phyloP scores from a whole-genome alignment of 2,888 invertebrate species.

The Elegia similella region DNA sequence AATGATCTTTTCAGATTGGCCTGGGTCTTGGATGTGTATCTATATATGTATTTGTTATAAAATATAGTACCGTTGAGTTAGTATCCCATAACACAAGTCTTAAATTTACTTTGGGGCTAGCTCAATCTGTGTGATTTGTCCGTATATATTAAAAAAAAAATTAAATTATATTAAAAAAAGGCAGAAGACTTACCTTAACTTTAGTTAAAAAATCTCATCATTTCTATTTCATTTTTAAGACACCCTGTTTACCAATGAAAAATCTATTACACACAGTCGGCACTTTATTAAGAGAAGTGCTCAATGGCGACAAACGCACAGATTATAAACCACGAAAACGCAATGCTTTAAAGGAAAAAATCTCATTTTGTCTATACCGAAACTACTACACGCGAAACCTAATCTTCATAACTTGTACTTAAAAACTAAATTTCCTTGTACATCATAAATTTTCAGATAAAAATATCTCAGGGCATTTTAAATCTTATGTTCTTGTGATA shows the following conservation, averaged over 20 bases:
- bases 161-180: too few species aligned
- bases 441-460: constrained; percentile 6
- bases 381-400: constrained; percentile 20
- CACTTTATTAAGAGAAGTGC: constrained; percentile 48
- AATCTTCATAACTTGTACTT: background rate
- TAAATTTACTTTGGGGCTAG: too few species aligned
- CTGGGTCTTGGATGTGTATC: too few species aligned
- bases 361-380: too few species aligned
- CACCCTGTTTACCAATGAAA: constrained; percentile 18
- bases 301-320: constrained; percentile 43
- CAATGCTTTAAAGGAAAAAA: background rate
- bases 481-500: accelerated
- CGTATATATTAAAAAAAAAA: too few species aligned
- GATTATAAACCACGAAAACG: constrained; percentile 48
- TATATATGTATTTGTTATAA: too few species aligned
- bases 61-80: too few species aligned
- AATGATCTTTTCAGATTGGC: too few species aligned
- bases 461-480: constrained; percentile 11
- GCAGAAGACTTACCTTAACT: too few species aligned
- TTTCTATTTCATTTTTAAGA: background rate
- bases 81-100: too few species aligned
- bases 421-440: constrained; percentile 9
- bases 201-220: background rate
- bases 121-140: too few species aligned
- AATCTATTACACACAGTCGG: constrained; percentile 30